Conservation (phyloP, 2,797 vertebrate genomes). For the Vireo griseus region DNA sequence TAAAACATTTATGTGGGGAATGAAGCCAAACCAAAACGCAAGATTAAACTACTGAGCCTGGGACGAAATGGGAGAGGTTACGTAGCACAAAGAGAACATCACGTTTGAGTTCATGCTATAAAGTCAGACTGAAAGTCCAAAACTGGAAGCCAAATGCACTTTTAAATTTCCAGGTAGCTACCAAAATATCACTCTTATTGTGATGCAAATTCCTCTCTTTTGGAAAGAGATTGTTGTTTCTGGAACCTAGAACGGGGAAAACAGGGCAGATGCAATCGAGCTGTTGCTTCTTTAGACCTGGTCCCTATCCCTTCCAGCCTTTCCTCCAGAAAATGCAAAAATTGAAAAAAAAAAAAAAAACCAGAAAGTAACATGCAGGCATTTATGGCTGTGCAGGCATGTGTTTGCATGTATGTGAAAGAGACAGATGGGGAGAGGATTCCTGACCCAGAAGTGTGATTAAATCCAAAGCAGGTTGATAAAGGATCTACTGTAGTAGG, state of each 20-base stretch:
- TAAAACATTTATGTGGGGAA: not conserved
- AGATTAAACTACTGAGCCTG: not conserved
- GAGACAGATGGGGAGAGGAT: constrained; percentile 17
- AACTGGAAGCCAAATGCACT: not conserved
- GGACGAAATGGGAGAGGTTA: not conserved
- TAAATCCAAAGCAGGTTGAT: constrained; percentile 65
- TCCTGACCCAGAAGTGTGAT: constrained; percentile 50
- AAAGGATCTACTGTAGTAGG: constrained; percentile 59
- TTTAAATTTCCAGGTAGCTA: not conserved
- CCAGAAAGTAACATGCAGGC: not conserved
- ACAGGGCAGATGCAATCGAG: not conserved
- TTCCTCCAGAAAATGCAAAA: not conserved
- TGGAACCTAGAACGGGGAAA: not conserved
- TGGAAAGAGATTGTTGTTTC: not conserved
- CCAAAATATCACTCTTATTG: not conserved
- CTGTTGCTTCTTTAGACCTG: not conserved
- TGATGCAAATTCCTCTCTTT: not conserved
- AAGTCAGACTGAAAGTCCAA: not conserved
- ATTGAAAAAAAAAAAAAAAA: not conserved
- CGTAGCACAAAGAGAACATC: rapidly evolving
- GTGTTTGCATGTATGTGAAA: not conserved
- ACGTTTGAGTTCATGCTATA: not conserved
- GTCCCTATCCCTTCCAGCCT: not conserved
- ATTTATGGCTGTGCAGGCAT: not conserved
- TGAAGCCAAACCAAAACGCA: not conserved